Base-by-base conservation (phyloP, 2,113 vertebrate species). In the Gymnorhina tibicen region DNA sequence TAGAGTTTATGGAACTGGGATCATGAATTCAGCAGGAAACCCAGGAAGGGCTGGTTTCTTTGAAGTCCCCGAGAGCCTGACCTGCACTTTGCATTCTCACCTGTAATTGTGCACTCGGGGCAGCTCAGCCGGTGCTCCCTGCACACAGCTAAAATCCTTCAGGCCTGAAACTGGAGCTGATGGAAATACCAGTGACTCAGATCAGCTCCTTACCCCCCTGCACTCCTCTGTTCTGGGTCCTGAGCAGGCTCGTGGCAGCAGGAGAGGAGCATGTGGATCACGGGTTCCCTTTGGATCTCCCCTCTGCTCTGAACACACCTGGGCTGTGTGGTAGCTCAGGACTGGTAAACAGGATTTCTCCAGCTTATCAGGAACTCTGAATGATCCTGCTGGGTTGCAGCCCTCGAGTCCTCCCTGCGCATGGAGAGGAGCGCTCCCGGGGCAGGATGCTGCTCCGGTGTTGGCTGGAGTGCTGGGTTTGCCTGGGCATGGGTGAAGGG, bases 391-490 rank as follows among this genome's bases (percentile, higher is more conserved):
- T 39, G 66, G 67, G 9, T 69, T 64, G 10, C 56, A n/a, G 12
- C 50, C 52, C 30, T 7, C 0, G 0, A 2, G 19, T 7, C 33
- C 7, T 19, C 28, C 15, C 35, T 37, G 47, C 3, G 0, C 3
- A 1, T 1, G 0, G 28, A 16, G 32, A 68, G 32, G 16, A 67
- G 41, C 20, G 0, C 14, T 37, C 32, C 63, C 26, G 6, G 53
- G 11, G 62, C 60, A 17, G 52, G 77, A 2, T 6, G 77, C 63
- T 62, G 55, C 55, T 46, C 39, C 3, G 1, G n/a, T 3, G 28
- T 17, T 33, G 12, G 0, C 22, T 17, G 3, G 33, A 26, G 6
- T 2, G 15, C 33, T 32, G 30, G 16, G 8, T 7, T 12, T 56
- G 64, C 20, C n/a, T 19, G 3, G 1, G 4, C 8, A 1, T 6